phyloP scores from a whole-genome alignment of 2,888 invertebrate species.

The Troides aeacus region DNA sequence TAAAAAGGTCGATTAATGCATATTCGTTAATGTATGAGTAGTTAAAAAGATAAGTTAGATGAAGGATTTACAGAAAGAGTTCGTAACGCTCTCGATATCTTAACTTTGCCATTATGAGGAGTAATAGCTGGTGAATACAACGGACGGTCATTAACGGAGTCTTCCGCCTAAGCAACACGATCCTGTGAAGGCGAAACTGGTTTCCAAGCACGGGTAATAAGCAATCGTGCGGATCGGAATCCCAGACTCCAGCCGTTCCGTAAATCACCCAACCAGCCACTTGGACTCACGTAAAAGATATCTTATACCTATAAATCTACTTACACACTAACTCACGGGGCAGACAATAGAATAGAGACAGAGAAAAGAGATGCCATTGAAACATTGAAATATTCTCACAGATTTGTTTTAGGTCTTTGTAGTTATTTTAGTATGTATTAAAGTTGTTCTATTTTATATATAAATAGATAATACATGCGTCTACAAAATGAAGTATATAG shows the following conservation, averaged over 20 bases:
- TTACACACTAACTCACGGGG: neutral
- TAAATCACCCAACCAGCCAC: slow-evolving; percentile 22
- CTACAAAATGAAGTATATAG: too few relatives aligned
- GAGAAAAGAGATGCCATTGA: neutral
- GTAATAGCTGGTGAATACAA: slow-evolving; percentile 8
- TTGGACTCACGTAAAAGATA: slow-evolving; percentile 17
- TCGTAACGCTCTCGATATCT: neutral
- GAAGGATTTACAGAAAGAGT: too few relatives aligned
- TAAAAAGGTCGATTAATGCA: too few relatives aligned
- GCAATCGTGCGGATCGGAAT: slow-evolving; percentile 53
- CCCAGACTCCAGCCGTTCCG: slow-evolving; percentile 13
- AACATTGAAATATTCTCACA: neutral
- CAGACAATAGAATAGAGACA: neutral
- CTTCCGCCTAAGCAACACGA: slow-evolving; percentile 24
- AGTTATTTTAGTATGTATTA: too few relatives aligned
- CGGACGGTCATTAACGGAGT: slow-evolving; percentile 24
- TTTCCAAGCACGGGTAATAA: slow-evolving; percentile 49
- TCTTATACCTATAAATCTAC: slow-evolving; percentile 11
- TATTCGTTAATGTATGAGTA: too few relatives aligned
- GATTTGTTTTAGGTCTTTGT: too few relatives aligned
- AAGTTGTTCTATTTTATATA: too few relatives aligned
- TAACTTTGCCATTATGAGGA: slow-evolving; percentile 21
- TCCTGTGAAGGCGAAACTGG: slow-evolving; percentile 24
- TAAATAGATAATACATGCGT: too few relatives aligned
- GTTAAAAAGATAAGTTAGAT: too few relatives aligned